These are phyloP conservation scores for Aplysia californica DNA, from an alignment of 1,140 invertebrate species.

Conservation along the genomic window DNA sequence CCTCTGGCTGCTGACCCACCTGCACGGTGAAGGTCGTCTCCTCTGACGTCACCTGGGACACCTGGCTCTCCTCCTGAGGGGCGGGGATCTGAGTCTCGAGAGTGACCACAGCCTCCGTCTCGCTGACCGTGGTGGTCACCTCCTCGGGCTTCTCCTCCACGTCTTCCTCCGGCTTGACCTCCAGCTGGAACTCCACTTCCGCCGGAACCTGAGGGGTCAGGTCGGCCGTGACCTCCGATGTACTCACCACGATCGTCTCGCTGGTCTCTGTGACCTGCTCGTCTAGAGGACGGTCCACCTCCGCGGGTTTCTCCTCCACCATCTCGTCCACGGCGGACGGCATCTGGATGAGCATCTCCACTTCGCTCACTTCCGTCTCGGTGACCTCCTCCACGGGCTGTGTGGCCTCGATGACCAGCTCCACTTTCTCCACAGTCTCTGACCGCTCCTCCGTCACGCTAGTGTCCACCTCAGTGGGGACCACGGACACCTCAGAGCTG, in stretches of 20 bases:
- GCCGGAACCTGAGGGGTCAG: conserved; percentile 29
- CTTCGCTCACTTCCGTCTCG: conserved; percentile 24
- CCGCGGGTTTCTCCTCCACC: conserved; percentile 24
- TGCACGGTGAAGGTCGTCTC: conserved; percentile 7
- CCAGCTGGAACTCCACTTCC: conserved; percentile 28
- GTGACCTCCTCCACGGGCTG: conserved; percentile 15
- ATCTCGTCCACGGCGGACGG: conserved; percentile 28
- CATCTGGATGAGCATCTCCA: conserved; percentile 28
- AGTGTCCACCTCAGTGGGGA: conserved; percentile 29
- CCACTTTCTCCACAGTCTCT: conserved; percentile 30
- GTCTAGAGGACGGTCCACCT: conserved; percentile 29
- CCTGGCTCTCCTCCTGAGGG: conserved; percentile 36
- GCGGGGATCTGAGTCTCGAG: conserved; percentile 38
- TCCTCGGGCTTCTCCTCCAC: conserved; percentile 28
- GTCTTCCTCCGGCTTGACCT: conserved; percentile 38
- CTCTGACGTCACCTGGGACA: not conserved
- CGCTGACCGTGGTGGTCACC: conserved; percentile 11
- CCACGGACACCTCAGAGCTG: conserved; percentile 10
- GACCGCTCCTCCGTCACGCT: conserved; percentile 23
- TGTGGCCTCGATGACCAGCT: not conserved
- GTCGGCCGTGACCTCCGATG: conserved; percentile 32
- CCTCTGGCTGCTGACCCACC: conserved; percentile 12
- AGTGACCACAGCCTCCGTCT: conserved; percentile 25
- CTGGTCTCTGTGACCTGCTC: conserved; percentile 30
- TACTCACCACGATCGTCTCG: conserved; percentile 25